Base-by-base conservation (phyloP, 2,888 invertebrate genomes). In the Nemotelus nigrinus region DNA sequence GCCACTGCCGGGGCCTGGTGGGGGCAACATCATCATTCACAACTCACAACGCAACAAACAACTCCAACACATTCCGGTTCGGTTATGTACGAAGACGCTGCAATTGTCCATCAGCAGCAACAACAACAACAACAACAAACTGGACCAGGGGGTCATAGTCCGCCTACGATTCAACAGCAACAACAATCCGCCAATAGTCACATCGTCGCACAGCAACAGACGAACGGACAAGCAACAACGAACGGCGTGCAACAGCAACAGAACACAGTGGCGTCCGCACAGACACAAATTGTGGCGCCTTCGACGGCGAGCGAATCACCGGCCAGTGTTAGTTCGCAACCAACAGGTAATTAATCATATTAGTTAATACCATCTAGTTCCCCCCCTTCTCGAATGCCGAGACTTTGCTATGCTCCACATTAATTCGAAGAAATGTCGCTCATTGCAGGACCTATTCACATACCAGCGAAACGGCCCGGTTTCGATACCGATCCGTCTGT, bases 391-490 rank as follows among this genome's bases (percentile, higher is more conserved):
- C 10, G 6, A 25, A 25, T 57, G 44, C 57, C 8, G 39, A 60
- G 3, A 4, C 39, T 65, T 60, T 48, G 10, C 53, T 70, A 70
- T 43, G 43, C 55, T 41, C 4, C 45, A 43, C 45, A 77, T 70
- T 81, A 80, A 81, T 78, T 80, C 83, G 74, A 80, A 86, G 92
- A 88, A 91, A 93, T 79, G 92, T 92, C 79, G 82, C 84, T 87
- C 81, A 85, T 86, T 84, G 83, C 85, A 87, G 94, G 94, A 80
- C 93, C 93, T 79, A 90, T 96, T 81, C 96, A 96, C 89, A 96
- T 96, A 88, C 96, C 96, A 82, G 96, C 96, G 84, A 96, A 96
- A 88, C 90, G 95, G 85, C 88, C 90, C 78, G 89, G 88, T 82
- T 93, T 89, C 85, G 90, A 87, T 81, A 82, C 87, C 79, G 88